phyloP scores from a whole-genome alignment of 1,140 invertebrate species.

The Orchesella cincta region DNA sequence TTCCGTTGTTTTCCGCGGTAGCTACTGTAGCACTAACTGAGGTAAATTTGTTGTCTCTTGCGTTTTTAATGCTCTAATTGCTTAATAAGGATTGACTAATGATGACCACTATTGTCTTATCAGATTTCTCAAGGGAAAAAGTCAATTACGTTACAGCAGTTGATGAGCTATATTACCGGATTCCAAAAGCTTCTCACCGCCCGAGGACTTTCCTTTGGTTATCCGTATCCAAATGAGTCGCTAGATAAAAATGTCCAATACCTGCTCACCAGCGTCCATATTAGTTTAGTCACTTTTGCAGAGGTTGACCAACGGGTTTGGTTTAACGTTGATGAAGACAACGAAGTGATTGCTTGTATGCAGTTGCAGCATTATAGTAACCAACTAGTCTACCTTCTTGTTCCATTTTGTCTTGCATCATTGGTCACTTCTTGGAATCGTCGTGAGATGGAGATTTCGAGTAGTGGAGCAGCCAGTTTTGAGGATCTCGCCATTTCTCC shows the following conservation, averaged over 20 bases:
- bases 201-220: conserved; percentile 36
- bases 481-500: conserved; percentile 7
- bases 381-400: conserved; percentile 44
- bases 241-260: conserved; percentile 44
- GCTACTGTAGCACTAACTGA: conserved; percentile 41
- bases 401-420: conserved; percentile 40
- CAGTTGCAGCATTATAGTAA: conserved; percentile 50
- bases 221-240: conserved; percentile 29
- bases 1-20: conserved; percentile 45
- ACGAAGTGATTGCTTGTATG: conserved; percentile 45
- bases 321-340: background rate
- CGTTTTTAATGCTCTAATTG: background rate
- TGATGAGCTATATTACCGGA: conserved; percentile 31
- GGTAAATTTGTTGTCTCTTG: conserved; percentile 20
- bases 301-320: conserved; percentile 11
- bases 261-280: conserved; percentile 39
- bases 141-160: conserved; percentile 17
- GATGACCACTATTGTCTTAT: conserved; percentile 29
- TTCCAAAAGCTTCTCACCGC: conserved; percentile 37
- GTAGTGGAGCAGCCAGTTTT: background rate
- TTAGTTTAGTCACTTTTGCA: conserved; percentile 33
- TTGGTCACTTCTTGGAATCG: conserved; percentile 10
- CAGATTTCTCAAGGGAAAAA: conserved; percentile 39
- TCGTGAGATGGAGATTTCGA: background rate
- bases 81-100: too few species aligned